Evolutionary conservation across 53 echinoderm and acorn worm species (phyloP).

Genomic region (Echinometra lucunter): DNA sequence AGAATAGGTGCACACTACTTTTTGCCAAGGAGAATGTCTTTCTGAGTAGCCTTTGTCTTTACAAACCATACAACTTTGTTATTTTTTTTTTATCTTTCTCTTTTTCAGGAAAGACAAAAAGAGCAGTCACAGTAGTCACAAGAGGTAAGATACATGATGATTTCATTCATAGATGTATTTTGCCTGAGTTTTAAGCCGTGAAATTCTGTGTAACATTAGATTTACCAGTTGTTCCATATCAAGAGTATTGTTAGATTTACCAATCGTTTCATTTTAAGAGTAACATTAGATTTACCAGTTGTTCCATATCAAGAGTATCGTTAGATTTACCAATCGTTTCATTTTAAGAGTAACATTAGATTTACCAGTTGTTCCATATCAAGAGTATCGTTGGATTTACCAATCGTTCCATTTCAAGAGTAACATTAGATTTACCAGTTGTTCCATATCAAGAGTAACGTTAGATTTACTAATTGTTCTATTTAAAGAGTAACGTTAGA

Average conservation of each 20-base stretch:
- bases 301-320: too few relatives aligned
- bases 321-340: background rate
- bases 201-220: background rate
- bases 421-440: background rate
- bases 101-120: conserved; percentile 60
- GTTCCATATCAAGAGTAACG: background rate
- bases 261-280: background rate
- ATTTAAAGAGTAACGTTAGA: background rate
- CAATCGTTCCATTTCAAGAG: background rate
- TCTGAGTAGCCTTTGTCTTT: background rate
- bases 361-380: too few relatives aligned
- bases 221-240: too few relatives aligned
- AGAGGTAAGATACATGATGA: conserved; percentile 43
- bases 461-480: background rate
- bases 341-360: too few relatives aligned
- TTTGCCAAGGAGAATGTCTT: too few relatives aligned
- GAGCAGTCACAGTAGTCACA: conserved; percentile 66
- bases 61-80: background rate
- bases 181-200: too few relatives aligned
- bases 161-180: background rate
- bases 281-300: too few relatives aligned
- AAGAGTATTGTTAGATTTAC: background rate
- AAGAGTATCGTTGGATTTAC: background rate
- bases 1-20: background rate
- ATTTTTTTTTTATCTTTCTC: conserved; percentile 5